Evolutionary conservation across 1,140 invertebrate genomes (phyloP), one percentile per base, ranked within the genome.

Genomic region (Eueides isabella): DNA sequence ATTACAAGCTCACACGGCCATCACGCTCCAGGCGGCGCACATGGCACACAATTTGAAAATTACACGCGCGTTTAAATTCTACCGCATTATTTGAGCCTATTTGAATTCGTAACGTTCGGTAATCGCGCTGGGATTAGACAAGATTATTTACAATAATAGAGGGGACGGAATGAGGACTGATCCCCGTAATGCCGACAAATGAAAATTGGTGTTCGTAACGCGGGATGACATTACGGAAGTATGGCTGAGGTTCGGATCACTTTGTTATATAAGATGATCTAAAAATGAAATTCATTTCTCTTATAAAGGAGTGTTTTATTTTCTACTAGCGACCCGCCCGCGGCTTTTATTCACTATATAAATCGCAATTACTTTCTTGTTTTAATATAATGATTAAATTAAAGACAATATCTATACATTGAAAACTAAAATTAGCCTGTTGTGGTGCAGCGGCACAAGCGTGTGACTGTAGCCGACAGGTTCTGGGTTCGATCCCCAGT

Each of bases 1-100:
- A n/a, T n/a, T n/a, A n/a, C n/a, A n/a, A n/a, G n/a, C n/a, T 6
- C 41, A 44, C 41, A 19, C 19, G 7, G 41, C 41, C n/a, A 44
- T 67, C 75, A 67, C 69, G 85, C 90, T 87, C 72, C 78, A 61
- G 79, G 90, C 87, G 67, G 29, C 75, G 80, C 90, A 92, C 78
- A 92, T 92, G 90, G 83, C 84, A 80, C 68, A 62, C 80, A 75
- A 86, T 85, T 86, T 87, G 78, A 81, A 87, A 92, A 90, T 92
- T 90, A 90, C 80, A 86, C 84, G 85, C 88, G 74, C 89, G 88
- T 92, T 92, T 92, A 90, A 92, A 85, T 90, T 90, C 63, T 84
- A 87, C 83, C 86, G 82, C 85, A 86, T 88, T 85, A 88, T 87
- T 87, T 80, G 82, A 88, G 82, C 83, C 73, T 71, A 83, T 88